Percentiles rank a stretch among this genome's conserved stretches.
phyloP scores from a whole-genome alignment of 2,113 vertebrate species.

The Cromileptes altivelis region DNA sequence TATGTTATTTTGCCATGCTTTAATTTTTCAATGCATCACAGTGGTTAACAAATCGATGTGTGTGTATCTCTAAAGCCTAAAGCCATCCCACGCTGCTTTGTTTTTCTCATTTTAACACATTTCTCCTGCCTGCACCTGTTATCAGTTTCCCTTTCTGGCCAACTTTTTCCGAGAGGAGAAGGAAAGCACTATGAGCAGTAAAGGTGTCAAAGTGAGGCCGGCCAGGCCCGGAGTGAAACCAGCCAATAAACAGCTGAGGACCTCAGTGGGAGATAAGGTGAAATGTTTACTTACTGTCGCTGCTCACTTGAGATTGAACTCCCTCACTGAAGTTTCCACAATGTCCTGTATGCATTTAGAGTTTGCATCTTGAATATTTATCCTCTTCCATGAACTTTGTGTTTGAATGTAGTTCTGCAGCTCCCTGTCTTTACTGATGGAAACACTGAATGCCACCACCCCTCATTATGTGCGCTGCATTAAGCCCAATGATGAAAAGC shows the following conservation, averaged over 20 bases:
- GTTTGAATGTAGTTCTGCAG: constrained; percentile 88
- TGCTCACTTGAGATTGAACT: constrained; percentile 15
- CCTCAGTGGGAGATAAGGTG: constrained; percentile 96
- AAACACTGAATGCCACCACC: constrained; percentile 94
- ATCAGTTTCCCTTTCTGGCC: constrained; percentile 91
- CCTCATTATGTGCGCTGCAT: constrained; percentile 98
- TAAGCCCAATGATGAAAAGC: constrained; percentile 96
- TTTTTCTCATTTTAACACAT: constrained; percentile 13
- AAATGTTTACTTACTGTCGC: constrained; percentile 46
- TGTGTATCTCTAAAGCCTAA: background rate
- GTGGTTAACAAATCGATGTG: background rate
- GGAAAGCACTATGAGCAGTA: constrained; percentile 69
- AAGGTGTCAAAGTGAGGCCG: constrained; percentile 88
- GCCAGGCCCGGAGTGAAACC: constrained; percentile 90
- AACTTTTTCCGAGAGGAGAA: constrained; percentile 91
- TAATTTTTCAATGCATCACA: background rate
- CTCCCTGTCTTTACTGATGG: constrained; percentile 95
- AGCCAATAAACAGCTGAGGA: constrained; percentile 91
- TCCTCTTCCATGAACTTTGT: background rate
- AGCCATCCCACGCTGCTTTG: too few species aligned
- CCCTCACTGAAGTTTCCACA: background rate
- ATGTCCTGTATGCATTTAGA: background rate
- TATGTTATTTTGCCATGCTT: background rate
- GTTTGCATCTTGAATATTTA: constrained; percentile 16
- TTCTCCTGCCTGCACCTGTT: constrained; percentile 26